Conservation (phyloP, 53 echinoderm and acorn worm genomes). For the Luidia sarsii region DNA sequence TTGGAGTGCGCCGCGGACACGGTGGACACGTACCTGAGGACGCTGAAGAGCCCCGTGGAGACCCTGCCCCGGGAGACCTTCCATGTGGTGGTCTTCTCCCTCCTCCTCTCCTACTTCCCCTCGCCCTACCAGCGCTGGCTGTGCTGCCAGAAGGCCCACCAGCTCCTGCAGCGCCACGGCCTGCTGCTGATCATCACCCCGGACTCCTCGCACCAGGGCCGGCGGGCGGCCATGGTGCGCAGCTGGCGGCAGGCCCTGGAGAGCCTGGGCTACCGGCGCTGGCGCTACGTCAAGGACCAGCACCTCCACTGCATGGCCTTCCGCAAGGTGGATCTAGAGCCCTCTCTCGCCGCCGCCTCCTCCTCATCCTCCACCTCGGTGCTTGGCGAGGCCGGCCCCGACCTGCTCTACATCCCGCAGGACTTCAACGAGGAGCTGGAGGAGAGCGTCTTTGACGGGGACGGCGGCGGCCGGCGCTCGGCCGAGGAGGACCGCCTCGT, state of each 20-base stretch:
- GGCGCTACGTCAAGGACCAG: constrained; percentile 85
- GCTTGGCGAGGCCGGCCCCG: constrained; percentile 70
- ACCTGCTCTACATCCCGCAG: constrained; percentile 96
- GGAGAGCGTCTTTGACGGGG: constrained; percentile 88
- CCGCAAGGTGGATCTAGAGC: constrained; percentile 77
- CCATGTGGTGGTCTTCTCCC: constrained; percentile 95
- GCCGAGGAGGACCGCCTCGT: constrained; percentile 57
- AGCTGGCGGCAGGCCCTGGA: constrained; percentile 93
- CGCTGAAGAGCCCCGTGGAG: constrained; percentile 92
- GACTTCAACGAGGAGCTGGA: constrained; percentile 94
- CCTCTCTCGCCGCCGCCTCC: too few species aligned
- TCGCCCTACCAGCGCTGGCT: constrained; percentile 99
- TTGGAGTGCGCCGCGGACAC: constrained; percentile 89
- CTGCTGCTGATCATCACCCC: constrained; percentile 93
- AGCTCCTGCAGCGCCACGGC: constrained; percentile 89
- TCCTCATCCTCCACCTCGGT: too few species aligned
- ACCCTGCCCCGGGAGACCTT: constrained; percentile 90
- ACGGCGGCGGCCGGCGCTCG: constrained; percentile 42
- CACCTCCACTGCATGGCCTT: constrained; percentile 99
- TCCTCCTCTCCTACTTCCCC: constrained; percentile 97
- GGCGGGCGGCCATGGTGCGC: constrained; percentile 84
- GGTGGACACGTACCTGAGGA: constrained; percentile 90
- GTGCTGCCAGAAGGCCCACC: constrained; percentile 98
- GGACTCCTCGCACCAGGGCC: constrained; percentile 88
- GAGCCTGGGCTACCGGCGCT: constrained; percentile 86